These are phyloP conservation scores for Gisinianus flammeolus DNA, from an alignment of 2,888 invertebrate genomes.

Conservation along the genomic window DNA sequence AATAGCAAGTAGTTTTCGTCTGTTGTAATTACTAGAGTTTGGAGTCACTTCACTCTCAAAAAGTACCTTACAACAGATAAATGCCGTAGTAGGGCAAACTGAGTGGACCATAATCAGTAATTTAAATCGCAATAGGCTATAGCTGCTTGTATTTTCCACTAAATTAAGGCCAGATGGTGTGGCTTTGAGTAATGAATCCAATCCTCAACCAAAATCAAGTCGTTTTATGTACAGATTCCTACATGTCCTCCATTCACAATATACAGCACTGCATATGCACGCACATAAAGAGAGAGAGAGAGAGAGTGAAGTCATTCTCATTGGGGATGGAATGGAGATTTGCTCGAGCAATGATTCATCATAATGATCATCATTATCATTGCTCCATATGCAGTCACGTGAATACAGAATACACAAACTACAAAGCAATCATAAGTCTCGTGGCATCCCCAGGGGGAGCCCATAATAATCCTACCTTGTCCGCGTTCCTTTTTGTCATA, in stretches of 20 bases:
- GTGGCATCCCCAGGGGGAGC: constrained; percentile 20
- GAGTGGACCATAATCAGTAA: constrained; percentile 34
- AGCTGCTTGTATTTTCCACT: constrained; percentile 43
- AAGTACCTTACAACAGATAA: not conserved
- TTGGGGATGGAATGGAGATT: constrained; percentile 10
- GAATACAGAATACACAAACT: constrained; percentile 15
- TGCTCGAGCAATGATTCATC: constrained; percentile 30
- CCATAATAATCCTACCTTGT: not conserved
- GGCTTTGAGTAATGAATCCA: constrained; percentile 33
- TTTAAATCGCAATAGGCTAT: constrained; percentile 38
- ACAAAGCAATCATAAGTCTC: constrained; percentile 30
- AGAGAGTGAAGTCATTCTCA: constrained; percentile 17
- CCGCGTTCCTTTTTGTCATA: constrained; percentile 5
- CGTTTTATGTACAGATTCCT: not conserved
- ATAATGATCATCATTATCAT: constrained; percentile 27
- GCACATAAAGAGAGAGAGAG: not conserved
- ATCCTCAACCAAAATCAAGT: too few species aligned
- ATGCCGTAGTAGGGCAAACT: not conserved
- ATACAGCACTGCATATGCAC: too few species aligned
- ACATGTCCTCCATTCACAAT: too few species aligned
- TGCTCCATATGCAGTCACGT: constrained; percentile 21
- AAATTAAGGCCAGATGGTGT: constrained; percentile 49
- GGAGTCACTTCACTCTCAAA: not conserved
- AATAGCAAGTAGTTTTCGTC: too few species aligned
- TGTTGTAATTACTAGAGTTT: not conserved